Evolutionary conservation across 2,113 vertebrate species (phyloP), one percentile per base, ranked within the genome.

Genomic region (Emydocephalus ijimae): DNA sequence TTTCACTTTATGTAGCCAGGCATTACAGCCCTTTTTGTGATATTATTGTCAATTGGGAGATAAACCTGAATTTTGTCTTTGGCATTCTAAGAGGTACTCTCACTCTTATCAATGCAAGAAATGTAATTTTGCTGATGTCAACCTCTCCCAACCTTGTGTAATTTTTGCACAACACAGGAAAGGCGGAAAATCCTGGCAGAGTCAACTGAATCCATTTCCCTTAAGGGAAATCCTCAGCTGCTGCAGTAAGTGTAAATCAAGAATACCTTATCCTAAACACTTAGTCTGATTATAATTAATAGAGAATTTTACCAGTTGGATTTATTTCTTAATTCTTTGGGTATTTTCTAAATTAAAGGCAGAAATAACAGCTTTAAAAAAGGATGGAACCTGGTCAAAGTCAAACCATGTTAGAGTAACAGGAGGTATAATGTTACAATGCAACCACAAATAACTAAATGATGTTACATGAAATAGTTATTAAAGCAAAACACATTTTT

Each of bases 1-100:
- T 69, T 69, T 15, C 64, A 69, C 64, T 18, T 15, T 69, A n/a
- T 26, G 43, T 50, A n/a, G 34, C 86, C 21, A 91, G 6, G 88
- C 11, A n/a, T 48, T 2, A 39, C 87, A 87, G 29, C 45, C 24
- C 87, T 20, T 93, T 91, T 91, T 45, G 88, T 94, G 89, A 85
- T 39, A 11, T 86, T 69, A 90, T 24, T 56, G 93, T 14, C 34
- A 7, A 23, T 21, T 61, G 4, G 26, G 24, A 92, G n/a, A 91
- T 5, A 88, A 9, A 56, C 26, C 93, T 9, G 92, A 9, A 86
- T 86, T 45, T 24, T 61, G 50, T 85, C 29, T 56, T 86, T 89
- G 85, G 52, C 92, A 85, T 92, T 59, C 69, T 89, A 81, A 81
- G 26, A 50, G 15, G 1, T 52, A 20, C 14, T 52, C 89, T 52